Evolutionary conservation across 2,888 invertebrate species (phyloP).

Genomic region (Elaeidobius kamerunicus): DNA sequence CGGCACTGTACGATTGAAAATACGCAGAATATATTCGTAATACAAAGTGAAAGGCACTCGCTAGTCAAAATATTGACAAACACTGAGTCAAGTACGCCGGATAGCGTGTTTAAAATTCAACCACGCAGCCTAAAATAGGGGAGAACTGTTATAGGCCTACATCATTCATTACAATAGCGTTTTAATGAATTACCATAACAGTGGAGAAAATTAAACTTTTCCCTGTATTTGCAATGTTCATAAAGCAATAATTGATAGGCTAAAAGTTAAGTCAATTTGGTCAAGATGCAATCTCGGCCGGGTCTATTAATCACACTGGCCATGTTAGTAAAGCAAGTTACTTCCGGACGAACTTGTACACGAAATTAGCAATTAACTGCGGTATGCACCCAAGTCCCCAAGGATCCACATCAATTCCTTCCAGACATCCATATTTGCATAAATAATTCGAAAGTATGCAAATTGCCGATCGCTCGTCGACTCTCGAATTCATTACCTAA

Average conservation of each 20-base stretch:
- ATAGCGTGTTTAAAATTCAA: conserved; percentile 50
- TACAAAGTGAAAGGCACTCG: conserved; percentile 43
- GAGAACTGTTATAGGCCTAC: too few species aligned
- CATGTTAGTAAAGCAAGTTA: conserved; percentile 38
- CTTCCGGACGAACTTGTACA: conserved; percentile 42
- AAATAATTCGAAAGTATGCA: conserved; percentile 52
- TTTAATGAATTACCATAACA: too few species aligned
- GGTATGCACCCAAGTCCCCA: conserved; percentile 40
- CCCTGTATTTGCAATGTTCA: too few species aligned
- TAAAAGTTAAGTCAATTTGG: too few species aligned
- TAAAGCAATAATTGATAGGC: too few species aligned
- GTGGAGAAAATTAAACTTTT: too few species aligned
- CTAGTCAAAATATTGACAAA: conserved; percentile 50
- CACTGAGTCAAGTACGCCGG: conserved; percentile 35
- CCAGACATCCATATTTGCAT: conserved; percentile 49
- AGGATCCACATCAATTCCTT: conserved; percentile 39
- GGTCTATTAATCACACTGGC: conserved; percentile 41
- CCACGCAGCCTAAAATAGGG: conserved; percentile 47
- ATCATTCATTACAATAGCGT: too few species aligned
- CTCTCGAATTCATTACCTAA: conserved; percentile 37
- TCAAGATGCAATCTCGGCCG: conserved; percentile 28
- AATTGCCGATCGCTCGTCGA: conserved; percentile 49
- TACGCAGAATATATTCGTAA: conserved; percentile 48
- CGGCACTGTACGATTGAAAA: conserved; percentile 5
- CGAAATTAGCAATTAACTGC: conserved; percentile 49